Evolutionary conservation across 2,113 vertebrate species (phyloP), one percentile per base, ranked within the genome.

Genomic region (Gadus macrocephalus): DNA sequence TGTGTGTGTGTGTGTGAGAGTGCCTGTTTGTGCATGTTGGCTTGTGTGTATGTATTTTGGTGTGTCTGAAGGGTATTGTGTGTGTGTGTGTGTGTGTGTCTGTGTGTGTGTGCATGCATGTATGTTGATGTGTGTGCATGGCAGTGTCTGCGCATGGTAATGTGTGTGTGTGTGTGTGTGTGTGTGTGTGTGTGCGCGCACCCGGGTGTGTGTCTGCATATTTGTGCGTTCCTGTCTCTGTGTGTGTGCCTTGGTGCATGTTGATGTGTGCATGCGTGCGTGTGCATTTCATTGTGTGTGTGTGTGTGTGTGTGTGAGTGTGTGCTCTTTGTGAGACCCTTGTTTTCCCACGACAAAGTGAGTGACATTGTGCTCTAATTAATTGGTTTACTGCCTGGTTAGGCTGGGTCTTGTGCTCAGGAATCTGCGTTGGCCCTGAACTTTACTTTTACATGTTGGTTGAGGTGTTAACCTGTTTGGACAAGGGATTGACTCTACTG

Each of bases 361-460:
- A 64, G 67, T 77, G 74, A 49, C 42, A 49, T 49, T 49, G 42
- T 49, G 42, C 42, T 49, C 55, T 77, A 74, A 87, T 81, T 77
- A 85, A 88, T 83, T 72, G 70, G 70, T 83, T 88, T 79, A 80
- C 85, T 82, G 81, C 83, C 83, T 79, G 74, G 74, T 80, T 77
- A 58, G 74, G 74, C 66, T 6, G 62, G 31, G 71, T 81, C 62
- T 67, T 65, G 80, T 78, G 65, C 79, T 73, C 77, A 83, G 85
- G 86, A 90, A 88, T 89, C 75, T 81, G 78, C 72, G 77, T 75
- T 78, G 78, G 69, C 81, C 81, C 69, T 90, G 87, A 89, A 89
- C 89, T 90, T 88, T 87, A 85, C 81, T 88, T 88, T 82, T 79
- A 86, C 74, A 79, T 86, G 83, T 88, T 84, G 74, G 82, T 70